A percentile compares a stretch with the other conserved stretches of the same genome.
Conservation (phyloP, 2,113 vertebrate species). For the Tachuris rubrigastra region DNA sequence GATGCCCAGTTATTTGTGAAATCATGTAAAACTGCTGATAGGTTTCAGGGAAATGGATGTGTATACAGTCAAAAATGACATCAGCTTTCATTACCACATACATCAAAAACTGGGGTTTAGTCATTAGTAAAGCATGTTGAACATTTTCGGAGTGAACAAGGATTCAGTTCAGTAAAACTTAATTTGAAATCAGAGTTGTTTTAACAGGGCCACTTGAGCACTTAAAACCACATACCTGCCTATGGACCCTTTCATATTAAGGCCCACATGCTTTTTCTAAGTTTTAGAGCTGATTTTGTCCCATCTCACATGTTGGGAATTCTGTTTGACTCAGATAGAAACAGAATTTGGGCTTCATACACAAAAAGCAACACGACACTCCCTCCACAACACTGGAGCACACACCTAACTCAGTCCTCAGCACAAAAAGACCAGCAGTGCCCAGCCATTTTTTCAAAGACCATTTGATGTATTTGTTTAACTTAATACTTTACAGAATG, state of each 20-base stretch:
- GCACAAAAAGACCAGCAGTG: neutral
- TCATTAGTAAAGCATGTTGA: neutral
- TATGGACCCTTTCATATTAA: neutral
- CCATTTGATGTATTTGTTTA: neutral
- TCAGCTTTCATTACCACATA: neutral
- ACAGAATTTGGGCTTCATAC: neutral
- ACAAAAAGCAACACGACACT: neutral
- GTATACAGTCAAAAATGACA: neutral
- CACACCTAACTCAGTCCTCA: neutral
- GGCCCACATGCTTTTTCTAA: neutral
- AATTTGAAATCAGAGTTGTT: neutral
- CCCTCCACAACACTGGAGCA: fast-evolving
- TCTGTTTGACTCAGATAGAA: neutral
- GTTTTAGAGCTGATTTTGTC: neutral
- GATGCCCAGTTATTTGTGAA: neutral
- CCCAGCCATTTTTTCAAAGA: neutral
- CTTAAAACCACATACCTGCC: neutral
- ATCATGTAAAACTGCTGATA: neutral
- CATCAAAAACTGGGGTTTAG: neutral
- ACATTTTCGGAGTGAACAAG: neutral
- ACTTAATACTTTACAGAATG: neutral
- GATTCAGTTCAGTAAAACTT: neutral
- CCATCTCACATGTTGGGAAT: neutral
- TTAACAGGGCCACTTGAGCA: neutral
- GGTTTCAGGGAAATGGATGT: neutral